These are phyloP conservation scores for Takifugu rubripes DNA, from an alignment of 2,797 vertebrate genomes.

Conservation along the genomic window DNA sequence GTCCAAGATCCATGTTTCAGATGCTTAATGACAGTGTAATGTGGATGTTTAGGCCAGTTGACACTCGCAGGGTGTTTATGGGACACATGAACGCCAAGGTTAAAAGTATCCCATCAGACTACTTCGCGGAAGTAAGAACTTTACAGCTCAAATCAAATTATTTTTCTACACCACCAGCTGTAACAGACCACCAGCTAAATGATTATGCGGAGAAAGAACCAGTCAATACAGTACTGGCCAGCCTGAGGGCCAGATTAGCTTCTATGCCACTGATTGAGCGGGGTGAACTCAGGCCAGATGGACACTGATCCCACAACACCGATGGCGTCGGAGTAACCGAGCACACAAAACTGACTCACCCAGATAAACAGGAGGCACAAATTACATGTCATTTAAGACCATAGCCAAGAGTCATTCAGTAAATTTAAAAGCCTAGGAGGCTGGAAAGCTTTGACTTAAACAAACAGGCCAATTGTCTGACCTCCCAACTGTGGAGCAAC, in stretches of 20 bases:
- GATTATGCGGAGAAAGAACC: conserved; percentile 20
- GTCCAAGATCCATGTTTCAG: no score
- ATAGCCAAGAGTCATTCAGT: not conserved
- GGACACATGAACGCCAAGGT: no score
- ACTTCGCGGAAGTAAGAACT: no score
- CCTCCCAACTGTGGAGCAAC: no score
- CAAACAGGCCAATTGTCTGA: no score
- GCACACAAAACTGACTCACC: not conserved
- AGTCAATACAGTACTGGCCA: conserved; percentile 44
- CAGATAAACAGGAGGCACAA: not conserved
- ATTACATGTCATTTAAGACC: no score
- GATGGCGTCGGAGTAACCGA: not conserved
- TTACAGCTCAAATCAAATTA: conserved; percentile 14
- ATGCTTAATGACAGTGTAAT: no score
- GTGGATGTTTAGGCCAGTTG: no score
- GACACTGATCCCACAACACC: conserved; percentile 36
- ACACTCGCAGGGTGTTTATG: no score
- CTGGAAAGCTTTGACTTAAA: no score
- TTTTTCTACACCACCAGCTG: conserved; percentile 7
- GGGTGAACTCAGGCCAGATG: conserved; percentile 48
- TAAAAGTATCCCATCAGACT: no score
- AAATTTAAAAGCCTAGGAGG: not conserved
- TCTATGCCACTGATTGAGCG: conserved; percentile 32
- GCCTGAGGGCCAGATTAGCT: conserved; percentile 52
- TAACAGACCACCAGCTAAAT: conserved; percentile 8